Base-by-base conservation (phyloP, 2,113 vertebrate species). In the Morone saxatilis region DNA sequence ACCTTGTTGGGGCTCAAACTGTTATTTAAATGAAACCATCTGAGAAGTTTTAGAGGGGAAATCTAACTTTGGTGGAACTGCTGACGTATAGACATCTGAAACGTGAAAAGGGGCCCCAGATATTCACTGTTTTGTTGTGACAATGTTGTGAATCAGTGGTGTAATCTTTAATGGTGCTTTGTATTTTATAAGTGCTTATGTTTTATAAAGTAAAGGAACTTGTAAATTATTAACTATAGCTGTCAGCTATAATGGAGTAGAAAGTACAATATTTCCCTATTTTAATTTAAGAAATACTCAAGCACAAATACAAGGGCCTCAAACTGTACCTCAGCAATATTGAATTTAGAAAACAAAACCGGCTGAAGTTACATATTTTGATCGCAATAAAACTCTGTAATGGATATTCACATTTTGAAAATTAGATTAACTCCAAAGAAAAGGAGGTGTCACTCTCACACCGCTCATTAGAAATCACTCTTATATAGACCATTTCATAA, bases 401-500 rank as follows among this genome's bases (percentile, higher is more conserved):
- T 80, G 50, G 48, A 80, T 81, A 60, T 63, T 73, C 54, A 43
- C 77, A 67, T 81, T 85, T 76, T 70, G 65, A 72, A 78, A 85
- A 82, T 90, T 72, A 78, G 36, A 88, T 89, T 71, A 84, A 65
- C 63, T 76, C 61, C 74, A 80, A 16, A 17, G 40, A 89, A 16
- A 38, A 68, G 59, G 40, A 67, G 81, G 63, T 75, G 71, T 89
- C 76, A 80, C 75, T 86, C 78, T 81, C 57, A 51, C 36, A 63
- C 31, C 3, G 3, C 48, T 79, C 88, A 89, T 90, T 83, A 89
- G 83, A 84, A 88, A 89, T 86, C 72, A 83, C 50, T 85, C 91
- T 81, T 90, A 80, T 90, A 31, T 85, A 88, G 75, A 68, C 57
- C 56, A 81, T 90, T 87, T 79, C 73, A 78, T 91, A 89, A 93